These are phyloP conservation scores for Phrynosoma blainvillii DNA, from an alignment of 2,113 vertebrate genomes.

Conservation along the genomic window DNA sequence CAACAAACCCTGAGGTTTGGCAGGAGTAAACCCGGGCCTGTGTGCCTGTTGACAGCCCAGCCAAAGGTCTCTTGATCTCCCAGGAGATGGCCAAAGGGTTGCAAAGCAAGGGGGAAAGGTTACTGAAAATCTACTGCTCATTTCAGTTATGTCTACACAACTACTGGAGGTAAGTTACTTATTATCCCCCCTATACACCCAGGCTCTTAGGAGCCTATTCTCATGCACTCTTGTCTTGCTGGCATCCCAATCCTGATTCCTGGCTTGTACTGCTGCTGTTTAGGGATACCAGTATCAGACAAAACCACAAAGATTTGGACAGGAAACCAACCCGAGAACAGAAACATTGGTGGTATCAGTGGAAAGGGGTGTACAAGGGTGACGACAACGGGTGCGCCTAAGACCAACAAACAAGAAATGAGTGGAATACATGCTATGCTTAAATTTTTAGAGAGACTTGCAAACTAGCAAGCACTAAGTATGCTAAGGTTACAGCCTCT, in stretches of 20 bases:
- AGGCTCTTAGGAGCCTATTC: not conserved
- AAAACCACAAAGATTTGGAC: not conserved
- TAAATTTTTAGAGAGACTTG: too few species aligned
- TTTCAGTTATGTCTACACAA: not conserved
- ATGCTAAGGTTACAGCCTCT: too few species aligned
- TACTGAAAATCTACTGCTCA: not conserved
- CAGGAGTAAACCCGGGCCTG: not conserved
- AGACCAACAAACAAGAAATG: too few species aligned
- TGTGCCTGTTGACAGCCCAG: not conserved
- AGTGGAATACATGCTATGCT: too few species aligned
- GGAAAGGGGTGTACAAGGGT: too few species aligned
- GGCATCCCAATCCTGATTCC: not conserved
- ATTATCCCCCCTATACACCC: too few species aligned
- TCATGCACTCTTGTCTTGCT: not conserved
- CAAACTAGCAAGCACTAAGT: too few species aligned
- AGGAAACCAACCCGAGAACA: too few species aligned
- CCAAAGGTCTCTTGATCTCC: not conserved
- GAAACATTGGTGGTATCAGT: too few species aligned
- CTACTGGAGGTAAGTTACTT: not conserved
- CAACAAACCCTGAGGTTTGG: not conserved
- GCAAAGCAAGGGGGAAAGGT: not conserved
- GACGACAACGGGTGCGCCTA: too few species aligned
- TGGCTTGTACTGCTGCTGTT: not conserved
- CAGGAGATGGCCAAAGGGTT: not conserved
- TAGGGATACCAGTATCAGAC: not conserved